A percentile compares a stretch with the other conserved stretches of the same genome.
Evolutionary conservation across 2,888 invertebrate species (phyloP).

Genomic region (Torymus texanus): DNA sequence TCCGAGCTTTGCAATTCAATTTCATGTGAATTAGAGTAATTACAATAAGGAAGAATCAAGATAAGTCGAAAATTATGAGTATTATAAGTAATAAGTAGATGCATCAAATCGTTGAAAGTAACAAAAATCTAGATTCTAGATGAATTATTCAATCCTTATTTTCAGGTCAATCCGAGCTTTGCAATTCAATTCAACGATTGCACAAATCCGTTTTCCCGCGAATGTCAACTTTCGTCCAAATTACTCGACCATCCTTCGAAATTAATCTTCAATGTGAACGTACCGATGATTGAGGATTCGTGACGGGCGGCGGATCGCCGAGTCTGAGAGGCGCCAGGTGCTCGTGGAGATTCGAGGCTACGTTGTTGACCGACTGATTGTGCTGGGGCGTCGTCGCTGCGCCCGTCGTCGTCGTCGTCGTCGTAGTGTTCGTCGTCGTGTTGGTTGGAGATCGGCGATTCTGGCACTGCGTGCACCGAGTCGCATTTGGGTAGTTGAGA

Average conservation of each 20-base stretch:
- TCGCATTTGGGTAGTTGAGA: conserved; percentile 82
- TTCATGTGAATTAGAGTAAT: not conserved
- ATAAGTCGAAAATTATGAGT: too few species aligned
- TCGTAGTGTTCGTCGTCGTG: conserved; percentile 61
- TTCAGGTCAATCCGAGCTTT: too few species aligned
- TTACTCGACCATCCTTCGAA: too few species aligned
- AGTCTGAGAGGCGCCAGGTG: conserved; percentile 78
- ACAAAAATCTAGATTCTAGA: too few species aligned
- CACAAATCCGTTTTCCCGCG: too few species aligned
- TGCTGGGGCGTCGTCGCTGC: conserved; percentile 65
- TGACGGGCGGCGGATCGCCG: conserved; percentile 67
- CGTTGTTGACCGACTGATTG: conserved; percentile 68
- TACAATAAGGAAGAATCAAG: too few species aligned
- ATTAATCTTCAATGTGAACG: not conserved
- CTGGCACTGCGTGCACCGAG: conserved; percentile 78
- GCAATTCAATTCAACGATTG: not conserved
- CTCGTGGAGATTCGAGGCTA: conserved; percentile 78
- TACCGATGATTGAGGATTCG: conserved; percentile 64
- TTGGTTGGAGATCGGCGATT: conserved; percentile 60
- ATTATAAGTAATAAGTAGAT: too few species aligned
- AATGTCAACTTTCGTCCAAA: too few species aligned
- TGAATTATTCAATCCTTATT: too few species aligned
- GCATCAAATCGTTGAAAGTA: too few species aligned
- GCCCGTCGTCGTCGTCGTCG: conserved; percentile 56
- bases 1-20: not conserved